These are phyloP conservation scores for Amitus sp. DNA, from an alignment of 2,888 invertebrate species.

Conservation along the genomic window DNA sequence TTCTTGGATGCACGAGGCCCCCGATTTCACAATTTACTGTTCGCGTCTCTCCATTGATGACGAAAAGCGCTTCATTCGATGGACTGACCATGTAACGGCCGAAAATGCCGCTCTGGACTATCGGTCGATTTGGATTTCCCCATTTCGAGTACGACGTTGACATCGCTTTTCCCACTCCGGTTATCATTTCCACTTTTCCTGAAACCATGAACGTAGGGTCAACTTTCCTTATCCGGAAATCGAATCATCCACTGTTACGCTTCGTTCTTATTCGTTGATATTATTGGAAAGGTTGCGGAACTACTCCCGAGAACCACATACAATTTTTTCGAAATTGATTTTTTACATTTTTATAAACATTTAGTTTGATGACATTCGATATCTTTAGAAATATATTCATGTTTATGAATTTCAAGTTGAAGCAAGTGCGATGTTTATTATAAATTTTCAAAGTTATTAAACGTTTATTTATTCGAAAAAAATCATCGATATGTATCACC, in stretches of 20 bases:
- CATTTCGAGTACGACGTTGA: slow-evolving; percentile 70
- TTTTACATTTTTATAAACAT: no score
- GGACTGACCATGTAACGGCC: slow-evolving; percentile 80
- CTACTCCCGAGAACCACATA: no score
- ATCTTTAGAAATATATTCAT: no score
- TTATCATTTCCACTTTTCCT: slow-evolving; percentile 82
- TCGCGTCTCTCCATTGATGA: slow-evolving; percentile 76
- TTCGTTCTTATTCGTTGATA: no score
- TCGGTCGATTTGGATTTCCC: slow-evolving; percentile 74
- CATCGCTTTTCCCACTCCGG: slow-evolving; percentile 75
- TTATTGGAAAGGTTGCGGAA: no score
- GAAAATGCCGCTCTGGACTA: slow-evolving; percentile 76
- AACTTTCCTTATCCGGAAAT: no score
- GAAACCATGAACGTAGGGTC: slow-evolving; percentile 21
- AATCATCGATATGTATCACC: slow-evolving; percentile 66
- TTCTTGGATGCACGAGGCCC: slow-evolving; percentile 73
- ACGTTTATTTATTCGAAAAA: background rate
- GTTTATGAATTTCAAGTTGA: no score
- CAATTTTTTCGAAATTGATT: no score
- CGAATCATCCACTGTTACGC: no score
- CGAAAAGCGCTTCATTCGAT: slow-evolving; percentile 75
- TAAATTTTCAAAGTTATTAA: no score
- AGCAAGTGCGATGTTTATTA: no score
- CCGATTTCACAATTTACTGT: slow-evolving; percentile 81
- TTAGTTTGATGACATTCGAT: no score